Evolutionary conservation across 2,888 invertebrate genomes (phyloP).

Genomic region (Augiades crinisus): DNA sequence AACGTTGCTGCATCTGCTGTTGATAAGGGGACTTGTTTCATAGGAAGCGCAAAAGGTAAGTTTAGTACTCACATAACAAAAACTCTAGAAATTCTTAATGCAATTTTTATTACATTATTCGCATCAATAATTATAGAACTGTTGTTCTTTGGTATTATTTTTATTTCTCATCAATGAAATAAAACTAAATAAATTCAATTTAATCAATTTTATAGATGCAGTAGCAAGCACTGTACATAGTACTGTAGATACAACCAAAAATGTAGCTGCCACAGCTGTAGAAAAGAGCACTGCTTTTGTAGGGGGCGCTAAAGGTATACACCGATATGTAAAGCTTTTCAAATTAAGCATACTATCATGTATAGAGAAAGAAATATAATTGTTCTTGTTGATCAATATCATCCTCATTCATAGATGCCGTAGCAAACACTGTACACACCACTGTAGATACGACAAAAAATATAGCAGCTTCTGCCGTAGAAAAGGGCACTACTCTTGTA

Average conservation of each 20-base stretch:
- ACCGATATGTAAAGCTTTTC: too few species aligned
- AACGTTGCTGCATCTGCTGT: conserved; percentile 48
- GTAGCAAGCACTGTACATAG: conserved; percentile 47
- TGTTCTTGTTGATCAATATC: too few species aligned
- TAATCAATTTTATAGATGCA: conserved; percentile 30
- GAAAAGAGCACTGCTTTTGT: conserved; percentile 53
- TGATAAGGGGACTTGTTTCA: conserved; percentile 46
- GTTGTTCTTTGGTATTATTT: too few species aligned
- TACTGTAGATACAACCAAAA: too few species aligned
- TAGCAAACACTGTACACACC: conserved; percentile 35
- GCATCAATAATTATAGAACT: too few species aligned
- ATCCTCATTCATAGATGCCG: too few species aligned
- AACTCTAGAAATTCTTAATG: neutral
- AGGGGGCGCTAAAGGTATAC: conserved; percentile 51
- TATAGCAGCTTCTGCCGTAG: conserved; percentile 40
- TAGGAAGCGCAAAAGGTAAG: conserved; percentile 53
- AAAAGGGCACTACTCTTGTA: conserved; percentile 48
- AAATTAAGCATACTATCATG: too few species aligned
- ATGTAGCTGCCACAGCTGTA: conserved; percentile 65
- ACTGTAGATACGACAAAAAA: conserved; percentile 46
- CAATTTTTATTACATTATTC: too few species aligned
- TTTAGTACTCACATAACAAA: neutral
- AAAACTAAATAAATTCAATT: too few species aligned
- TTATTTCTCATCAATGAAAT: too few species aligned
- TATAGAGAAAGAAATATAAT: too few species aligned